Conservation (phyloP, 1,140 invertebrate species). For the Akabosia matsudoensis region DNA sequence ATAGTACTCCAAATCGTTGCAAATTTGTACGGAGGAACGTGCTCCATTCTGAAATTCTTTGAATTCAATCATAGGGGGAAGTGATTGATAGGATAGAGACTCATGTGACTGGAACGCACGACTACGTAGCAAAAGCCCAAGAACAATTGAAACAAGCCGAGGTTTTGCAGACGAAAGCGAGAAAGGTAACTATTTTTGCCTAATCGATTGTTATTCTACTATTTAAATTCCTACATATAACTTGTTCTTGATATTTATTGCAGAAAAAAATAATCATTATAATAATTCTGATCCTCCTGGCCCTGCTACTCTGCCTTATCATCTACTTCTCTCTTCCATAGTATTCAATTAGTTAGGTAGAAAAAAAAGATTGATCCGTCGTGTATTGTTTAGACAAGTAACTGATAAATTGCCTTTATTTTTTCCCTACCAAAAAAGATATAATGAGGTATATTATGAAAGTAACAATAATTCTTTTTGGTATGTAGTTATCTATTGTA, state of each 20-base stretch:
- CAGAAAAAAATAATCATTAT: conserved; percentile 46
- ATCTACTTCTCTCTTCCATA: conserved; percentile 31
- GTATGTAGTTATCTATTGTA: too few relatives aligned
- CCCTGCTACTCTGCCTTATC: conserved; percentile 34
- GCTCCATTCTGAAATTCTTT: not conserved
- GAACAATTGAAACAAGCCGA: conserved; percentile 64
- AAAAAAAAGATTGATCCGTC: too few relatives aligned
- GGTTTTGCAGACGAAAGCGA: conserved; percentile 62
- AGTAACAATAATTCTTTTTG: too few relatives aligned
- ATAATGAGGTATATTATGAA: not conserved
- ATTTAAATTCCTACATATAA: too few relatives aligned
- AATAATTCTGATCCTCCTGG: conserved; percentile 30
- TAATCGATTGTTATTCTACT: not conserved
- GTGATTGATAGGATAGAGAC: conserved; percentile 50
- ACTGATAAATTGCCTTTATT: too few relatives aligned
- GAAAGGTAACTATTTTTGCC: conserved; percentile 55
- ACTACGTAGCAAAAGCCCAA: conserved; percentile 52
- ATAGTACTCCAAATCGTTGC: conserved; percentile 59
- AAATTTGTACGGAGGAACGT: conserved; percentile 9
- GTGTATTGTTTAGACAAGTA: not conserved
- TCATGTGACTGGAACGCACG: conserved; percentile 48
- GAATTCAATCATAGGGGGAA: conserved; percentile 45
- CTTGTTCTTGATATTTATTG: conserved; percentile 15
- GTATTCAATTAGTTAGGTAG: too few relatives aligned
- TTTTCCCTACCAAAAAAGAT: not conserved